Base-by-base conservation (phyloP, 1,140 invertebrate species). In the Amyelois transitella region DNA sequence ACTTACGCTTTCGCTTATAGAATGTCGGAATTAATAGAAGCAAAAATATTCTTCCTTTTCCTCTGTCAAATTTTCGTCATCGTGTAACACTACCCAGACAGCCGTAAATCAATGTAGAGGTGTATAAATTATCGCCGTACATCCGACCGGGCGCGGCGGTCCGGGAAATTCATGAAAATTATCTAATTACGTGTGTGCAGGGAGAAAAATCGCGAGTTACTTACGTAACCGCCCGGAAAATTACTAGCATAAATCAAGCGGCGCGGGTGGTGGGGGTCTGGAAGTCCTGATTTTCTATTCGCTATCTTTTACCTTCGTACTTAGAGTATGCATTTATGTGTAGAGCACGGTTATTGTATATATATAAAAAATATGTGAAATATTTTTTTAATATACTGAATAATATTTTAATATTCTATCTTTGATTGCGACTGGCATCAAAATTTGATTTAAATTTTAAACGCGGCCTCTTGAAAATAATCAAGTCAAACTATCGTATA, bases 191-290 rank as follows among this genome's bases (percentile, higher is more conserved):
- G 80, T 82, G 70, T 82, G 77, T 77, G 77, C 73, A 65, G 47
- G 72, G 72, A 78, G 79, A 86, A 84, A 86, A 86, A 86, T 84
- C 73, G 75, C 76, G 75, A 82, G 76, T 84, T 81, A 76, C 72
- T 81, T 79, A 78, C 76, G 77, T 81, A 83, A 81, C 75, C 75
- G 75, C 68, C 75, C 70, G 81, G 81, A 86, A 84, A 86, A 86
- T 84, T 86, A 84, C 79, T 67, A 62, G 69, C 79, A 84, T 86
- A 86, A 86, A 86, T 86, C 82, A 84, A 58, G 55, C 44, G 52
- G 56, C 55, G 60, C 21, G 51, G 51, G 53, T 52, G 52, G 54
- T 58, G 64, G 44, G 67, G 62, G 65, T 61, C 68, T 66, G 60
- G 72, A 62, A 73, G n/a, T n/a, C 66, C 69, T 81, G 79, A 82